Evolutionary conservation across 1,140 invertebrate species (phyloP).

Genomic region (Pseudomyrmex concolor): DNA sequence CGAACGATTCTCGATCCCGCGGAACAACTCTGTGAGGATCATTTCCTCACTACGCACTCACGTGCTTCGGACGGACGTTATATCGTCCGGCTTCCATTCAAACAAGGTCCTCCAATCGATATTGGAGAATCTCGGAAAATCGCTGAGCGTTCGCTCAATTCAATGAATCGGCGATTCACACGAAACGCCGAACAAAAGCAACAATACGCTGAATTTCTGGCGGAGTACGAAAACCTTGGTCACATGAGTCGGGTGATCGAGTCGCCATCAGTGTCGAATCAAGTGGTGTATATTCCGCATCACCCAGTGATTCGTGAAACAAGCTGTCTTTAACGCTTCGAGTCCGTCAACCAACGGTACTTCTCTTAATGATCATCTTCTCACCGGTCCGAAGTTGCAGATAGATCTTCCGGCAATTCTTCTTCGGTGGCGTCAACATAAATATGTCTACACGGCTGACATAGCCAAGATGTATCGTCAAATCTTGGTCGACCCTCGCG

Average conservation of each 20-base stretch:
- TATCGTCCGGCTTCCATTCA: background rate
- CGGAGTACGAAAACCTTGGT: background rate
- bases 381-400: slow-evolving; percentile 33
- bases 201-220: background rate
- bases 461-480: slow-evolving; percentile 54
- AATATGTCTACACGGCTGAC: slow-evolving; percentile 20
- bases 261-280: background rate
- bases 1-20: background rate
- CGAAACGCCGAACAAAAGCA: too few relatives aligned
- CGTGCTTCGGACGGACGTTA: background rate
- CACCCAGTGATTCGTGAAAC: slow-evolving; percentile 28
- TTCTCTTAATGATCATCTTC: slow-evolving; percentile 41
- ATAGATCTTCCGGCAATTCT: slow-evolving; percentile 8
- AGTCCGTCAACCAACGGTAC: background rate
- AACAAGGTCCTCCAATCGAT: background rate
- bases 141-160: background rate
- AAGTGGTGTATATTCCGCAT: slow-evolving; percentile 56
- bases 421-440: slow-evolving; percentile 1
- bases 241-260: background rate
- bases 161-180: background rate
- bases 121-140: background rate
- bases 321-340: slow-evolving; percentile 59
- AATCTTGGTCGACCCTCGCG: background rate
- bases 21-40: background rate
- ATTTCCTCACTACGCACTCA: background rate